Evolutionary conservation across 2,113 vertebrate species (phyloP).

Genomic region (Calidris pugnax): DNA sequence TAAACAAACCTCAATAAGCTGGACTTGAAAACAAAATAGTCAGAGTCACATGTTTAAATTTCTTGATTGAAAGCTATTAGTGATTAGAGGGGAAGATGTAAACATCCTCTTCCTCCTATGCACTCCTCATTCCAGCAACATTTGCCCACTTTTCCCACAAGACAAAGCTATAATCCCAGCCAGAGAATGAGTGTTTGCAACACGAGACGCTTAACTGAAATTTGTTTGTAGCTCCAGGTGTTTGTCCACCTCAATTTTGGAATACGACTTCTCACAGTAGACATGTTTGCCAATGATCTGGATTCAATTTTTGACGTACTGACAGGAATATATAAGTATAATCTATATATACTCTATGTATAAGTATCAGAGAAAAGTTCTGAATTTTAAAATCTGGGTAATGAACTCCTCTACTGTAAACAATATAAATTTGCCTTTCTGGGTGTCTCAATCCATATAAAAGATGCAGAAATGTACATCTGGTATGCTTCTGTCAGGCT

Average conservation of each 20-base stretch:
- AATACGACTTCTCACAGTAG: background rate
- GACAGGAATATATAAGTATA: background rate
- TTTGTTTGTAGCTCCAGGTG: background rate
- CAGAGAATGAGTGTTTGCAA: background rate
- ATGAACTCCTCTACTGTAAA: background rate
- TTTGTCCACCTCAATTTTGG: background rate
- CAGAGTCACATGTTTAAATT: background rate
- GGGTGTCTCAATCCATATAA: background rate
- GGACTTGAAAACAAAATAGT: constrained; percentile 33
- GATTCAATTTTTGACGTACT: background rate
- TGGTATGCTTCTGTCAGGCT: background rate
- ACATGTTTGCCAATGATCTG: background rate
- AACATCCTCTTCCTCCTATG: constrained; percentile 38
- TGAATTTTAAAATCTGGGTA: background rate
- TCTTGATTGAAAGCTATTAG: background rate
- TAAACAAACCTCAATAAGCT: constrained; percentile 29
- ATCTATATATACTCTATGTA: too few species aligned
- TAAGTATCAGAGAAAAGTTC: background rate
- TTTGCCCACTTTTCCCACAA: background rate
- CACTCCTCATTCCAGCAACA: background rate
- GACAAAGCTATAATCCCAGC: background rate
- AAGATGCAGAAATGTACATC: background rate
- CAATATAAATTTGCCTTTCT: background rate
- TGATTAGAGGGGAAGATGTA: background rate
- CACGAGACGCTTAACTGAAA: background rate